These are phyloP conservation scores for Trichomycterus rosablanca DNA, from an alignment of 2,113 vertebrate genomes.

Conservation along the genomic window DNA sequence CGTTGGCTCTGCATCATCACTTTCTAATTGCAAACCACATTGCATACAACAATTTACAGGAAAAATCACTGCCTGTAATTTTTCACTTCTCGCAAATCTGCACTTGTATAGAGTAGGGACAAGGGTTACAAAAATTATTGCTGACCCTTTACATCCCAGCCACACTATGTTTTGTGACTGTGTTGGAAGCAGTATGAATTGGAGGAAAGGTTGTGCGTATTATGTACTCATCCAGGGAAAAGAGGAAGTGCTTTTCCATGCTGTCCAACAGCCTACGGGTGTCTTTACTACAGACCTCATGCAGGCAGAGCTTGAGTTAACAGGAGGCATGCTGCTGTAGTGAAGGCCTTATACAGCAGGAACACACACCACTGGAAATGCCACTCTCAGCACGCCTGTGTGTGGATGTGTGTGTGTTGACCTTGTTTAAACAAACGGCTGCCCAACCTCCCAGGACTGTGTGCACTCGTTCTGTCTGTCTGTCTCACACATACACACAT, in stretches of 20 bases:
- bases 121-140: no score
- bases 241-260: no score
- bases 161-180: no score
- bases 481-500: conserved; percentile 24
- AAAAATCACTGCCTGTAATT: no score
- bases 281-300: conserved; percentile 61
- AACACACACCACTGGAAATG: conserved; percentile 16
- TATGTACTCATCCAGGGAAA: no score
- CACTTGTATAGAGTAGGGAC: no score
- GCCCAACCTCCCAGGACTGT: conserved; percentile 60
- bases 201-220: not conserved
- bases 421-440: conserved; percentile 72
- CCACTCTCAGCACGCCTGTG: conserved; percentile 35
- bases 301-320: conserved; percentile 39
- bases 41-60: no score
- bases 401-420: conserved; percentile 52
- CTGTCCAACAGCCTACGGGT: conserved; percentile 52
- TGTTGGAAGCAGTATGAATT: no score
- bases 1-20: no score
- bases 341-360: conserved; percentile 63
- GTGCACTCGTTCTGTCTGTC: conserved; percentile 51
- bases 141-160: no score
- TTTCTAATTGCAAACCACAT: no score
- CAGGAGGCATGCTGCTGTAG: conserved; percentile 33
- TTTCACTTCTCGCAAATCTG: no score